Evolutionary conservation across 92 coral and sea anemone genomes (phyloP).

Genomic region (Isaurus tuberculatus): DNA sequence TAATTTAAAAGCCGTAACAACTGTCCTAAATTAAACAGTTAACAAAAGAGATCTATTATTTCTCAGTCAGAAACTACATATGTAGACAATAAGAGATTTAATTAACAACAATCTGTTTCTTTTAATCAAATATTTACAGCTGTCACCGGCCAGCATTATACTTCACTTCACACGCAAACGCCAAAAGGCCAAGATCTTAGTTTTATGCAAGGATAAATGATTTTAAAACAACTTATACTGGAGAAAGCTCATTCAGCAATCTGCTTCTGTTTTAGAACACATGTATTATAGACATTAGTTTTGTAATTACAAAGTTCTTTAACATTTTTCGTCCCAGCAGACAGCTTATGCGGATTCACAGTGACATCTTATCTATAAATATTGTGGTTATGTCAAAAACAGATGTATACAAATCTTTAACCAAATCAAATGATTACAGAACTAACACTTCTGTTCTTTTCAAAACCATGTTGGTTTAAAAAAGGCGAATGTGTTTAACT

Average conservation of each 20-base stretch:
- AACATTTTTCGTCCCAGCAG: background rate
- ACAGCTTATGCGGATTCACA: background rate
- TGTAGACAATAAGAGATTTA: too few relatives aligned
- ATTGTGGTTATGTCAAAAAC: conserved; percentile 1
- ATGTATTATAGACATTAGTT: background rate
- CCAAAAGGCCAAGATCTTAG: too few relatives aligned
- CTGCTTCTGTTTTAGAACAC: background rate
- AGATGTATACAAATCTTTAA: conserved; percentile 18
- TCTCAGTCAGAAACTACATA: too few relatives aligned
- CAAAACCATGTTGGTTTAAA: background rate
- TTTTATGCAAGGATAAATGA: too few relatives aligned
- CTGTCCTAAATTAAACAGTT: too few relatives aligned
- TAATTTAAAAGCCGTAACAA: too few relatives aligned
- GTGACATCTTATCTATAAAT: background rate
- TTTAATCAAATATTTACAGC: too few relatives aligned
- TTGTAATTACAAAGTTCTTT: background rate
- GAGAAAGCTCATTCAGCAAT: background rate
- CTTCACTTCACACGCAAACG: too few relatives aligned
- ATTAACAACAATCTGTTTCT: too few relatives aligned
- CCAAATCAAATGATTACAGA: background rate
- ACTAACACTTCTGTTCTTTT: background rate
- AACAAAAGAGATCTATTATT: too few relatives aligned
- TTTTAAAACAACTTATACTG: too few relatives aligned
- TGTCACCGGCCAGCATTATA: too few relatives aligned
- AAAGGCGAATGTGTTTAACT: background rate